phyloP scores from a whole-genome alignment of 1,140 invertebrate species.

The Penaeus indicus region DNA sequence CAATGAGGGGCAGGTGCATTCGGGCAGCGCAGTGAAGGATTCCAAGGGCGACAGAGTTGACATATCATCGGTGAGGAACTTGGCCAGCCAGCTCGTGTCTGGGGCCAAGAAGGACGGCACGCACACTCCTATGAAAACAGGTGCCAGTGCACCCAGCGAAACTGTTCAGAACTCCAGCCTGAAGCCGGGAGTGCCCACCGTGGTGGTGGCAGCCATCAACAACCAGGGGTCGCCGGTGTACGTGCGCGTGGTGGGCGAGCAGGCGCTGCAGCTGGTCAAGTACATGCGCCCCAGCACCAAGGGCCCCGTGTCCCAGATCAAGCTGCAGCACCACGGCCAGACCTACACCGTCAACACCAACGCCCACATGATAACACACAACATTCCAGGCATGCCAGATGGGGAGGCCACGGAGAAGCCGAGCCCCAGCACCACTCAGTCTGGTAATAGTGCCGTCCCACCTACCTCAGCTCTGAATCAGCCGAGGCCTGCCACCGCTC shows the following conservation, averaged over 20 bases:
- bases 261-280: slow-evolving; percentile 63
- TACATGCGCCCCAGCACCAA: slow-evolving; percentile 63
- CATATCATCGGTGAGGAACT: slow-evolving; percentile 45
- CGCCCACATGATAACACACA: slow-evolving; percentile 62
- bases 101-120: slow-evolving; percentile 46
- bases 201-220: slow-evolving; percentile 64
- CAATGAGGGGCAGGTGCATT: slow-evolving; percentile 62
- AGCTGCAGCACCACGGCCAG: slow-evolving; percentile 64
- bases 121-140: background rate
- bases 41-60: slow-evolving; percentile 34
- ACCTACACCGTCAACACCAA: slow-evolving; percentile 65
- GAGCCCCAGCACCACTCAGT: slow-evolving; percentile 7
- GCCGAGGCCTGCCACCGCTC: slow-evolving; percentile 15
- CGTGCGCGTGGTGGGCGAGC: slow-evolving; percentile 62
- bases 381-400: slow-evolving; percentile 64
- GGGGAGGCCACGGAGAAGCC: slow-evolving; percentile 40
- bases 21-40: slow-evolving; percentile 40
- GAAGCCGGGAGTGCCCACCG: slow-evolving; percentile 54
- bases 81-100: slow-evolving; percentile 48
- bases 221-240: slow-evolving; percentile 60
- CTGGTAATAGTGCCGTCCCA: background rate
- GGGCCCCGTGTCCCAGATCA: slow-evolving; percentile 62
- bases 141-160: slow-evolving; percentile 25
- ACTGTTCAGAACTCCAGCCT: slow-evolving; percentile 41
- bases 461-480: slow-evolving; percentile 43